Evolutionary conservation across 2,797 vertebrate species (phyloP).

Genomic region (Oreochromis grahami): DNA sequence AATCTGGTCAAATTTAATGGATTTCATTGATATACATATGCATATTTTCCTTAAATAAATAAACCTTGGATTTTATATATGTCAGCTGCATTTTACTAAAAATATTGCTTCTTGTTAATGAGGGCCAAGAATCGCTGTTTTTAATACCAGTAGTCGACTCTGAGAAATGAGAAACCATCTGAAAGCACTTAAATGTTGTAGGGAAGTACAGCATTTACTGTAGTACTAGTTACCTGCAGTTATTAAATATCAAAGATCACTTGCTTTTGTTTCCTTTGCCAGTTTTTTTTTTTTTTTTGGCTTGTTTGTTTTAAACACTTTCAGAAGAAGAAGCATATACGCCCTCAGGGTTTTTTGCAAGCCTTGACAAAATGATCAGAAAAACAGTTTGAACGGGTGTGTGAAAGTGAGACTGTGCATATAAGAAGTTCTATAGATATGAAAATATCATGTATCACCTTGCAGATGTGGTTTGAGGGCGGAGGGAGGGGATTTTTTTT

Average conservation of each 20-base stretch:
- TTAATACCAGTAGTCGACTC: not conserved
- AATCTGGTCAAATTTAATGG: not conserved
- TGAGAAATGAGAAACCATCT: not conserved
- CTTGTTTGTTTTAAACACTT: not conserved
- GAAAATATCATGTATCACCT: not conserved
- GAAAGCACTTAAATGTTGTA: not conserved
- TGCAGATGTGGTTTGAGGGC: not conserved
- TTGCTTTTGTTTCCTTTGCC: not conserved
- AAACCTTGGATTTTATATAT: not conserved
- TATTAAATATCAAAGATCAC: not conserved
- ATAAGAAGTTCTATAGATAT: not conserved
- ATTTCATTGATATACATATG: not conserved
- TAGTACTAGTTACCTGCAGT: not conserved
- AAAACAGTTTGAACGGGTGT: not conserved
- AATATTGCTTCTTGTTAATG: not conserved
- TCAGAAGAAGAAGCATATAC: not conserved
- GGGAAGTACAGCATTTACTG: not conserved
- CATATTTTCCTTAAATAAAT: not conserved
- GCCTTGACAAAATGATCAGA: not conserved
- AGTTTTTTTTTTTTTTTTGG: not conserved
- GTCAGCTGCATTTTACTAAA: not conserved
- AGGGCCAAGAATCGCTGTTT: not conserved
- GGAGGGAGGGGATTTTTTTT: not conserved
- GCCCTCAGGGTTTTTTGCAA: not conserved
- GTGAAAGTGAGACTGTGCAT: not conserved